phyloP scores from a whole-genome alignment of 2,113 vertebrate genomes.

The Xiphophorus maculatus region DNA sequence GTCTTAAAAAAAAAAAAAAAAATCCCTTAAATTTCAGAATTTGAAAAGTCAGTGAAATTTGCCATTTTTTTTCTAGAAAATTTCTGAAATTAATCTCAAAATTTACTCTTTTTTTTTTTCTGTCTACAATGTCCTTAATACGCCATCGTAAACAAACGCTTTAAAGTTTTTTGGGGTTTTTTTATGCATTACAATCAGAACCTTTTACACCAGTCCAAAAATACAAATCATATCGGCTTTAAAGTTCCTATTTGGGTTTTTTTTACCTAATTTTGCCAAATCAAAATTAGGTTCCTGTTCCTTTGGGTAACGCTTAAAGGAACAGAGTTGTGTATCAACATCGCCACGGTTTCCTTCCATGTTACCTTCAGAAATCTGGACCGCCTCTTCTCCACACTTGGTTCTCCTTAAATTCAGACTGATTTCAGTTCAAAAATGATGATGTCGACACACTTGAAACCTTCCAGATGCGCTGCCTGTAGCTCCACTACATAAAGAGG shows the following conservation, averaged over 20 bases:
- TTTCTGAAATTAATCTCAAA: no score
- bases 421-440: background rate
- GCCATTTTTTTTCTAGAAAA: no score
- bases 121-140: no score
- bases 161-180: background rate
- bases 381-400: background rate
- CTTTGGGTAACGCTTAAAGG: background rate
- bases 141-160: background rate
- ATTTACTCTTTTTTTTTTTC: no score
- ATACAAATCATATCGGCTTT: background rate
- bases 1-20: no score
- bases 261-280: background rate
- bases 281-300: background rate
- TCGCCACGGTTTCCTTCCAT: background rate
- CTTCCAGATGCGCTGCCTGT: constrained; percentile 41
- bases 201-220: background rate
- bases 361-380: constrained; percentile 4
- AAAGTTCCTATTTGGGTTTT: no score
- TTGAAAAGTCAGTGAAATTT: no score
- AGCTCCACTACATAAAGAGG: background rate
- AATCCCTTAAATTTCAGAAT: no score
- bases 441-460: constrained; percentile 17
- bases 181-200: background rate
- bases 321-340: background rate
- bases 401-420: background rate